phyloP scores from a whole-genome alignment of 2,797 vertebrate genomes.

The Toxotes lorentzi region DNA sequence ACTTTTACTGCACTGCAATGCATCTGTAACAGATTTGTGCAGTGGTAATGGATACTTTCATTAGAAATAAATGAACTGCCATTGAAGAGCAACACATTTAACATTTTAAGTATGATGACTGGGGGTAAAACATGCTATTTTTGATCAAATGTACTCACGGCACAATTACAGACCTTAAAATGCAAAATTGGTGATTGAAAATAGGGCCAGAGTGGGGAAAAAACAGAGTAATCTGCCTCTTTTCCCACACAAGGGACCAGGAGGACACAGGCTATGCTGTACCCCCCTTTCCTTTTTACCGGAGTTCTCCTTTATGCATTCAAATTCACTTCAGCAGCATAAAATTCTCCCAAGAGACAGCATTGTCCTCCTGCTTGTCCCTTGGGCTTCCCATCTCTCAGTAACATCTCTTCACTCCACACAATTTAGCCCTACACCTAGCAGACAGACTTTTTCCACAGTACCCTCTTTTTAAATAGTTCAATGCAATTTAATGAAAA shows the following conservation, averaged over 20 bases:
- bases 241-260: slow-evolving; percentile 78
- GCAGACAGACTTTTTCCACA: slow-evolving; percentile 64
- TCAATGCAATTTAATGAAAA: slow-evolving; percentile 81
- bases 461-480: slow-evolving; percentile 74
- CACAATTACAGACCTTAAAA: slow-evolving; percentile 71
- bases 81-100: slow-evolving; percentile 35
- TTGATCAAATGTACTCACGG: slow-evolving; percentile 45
- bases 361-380: slow-evolving; percentile 87
- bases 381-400: slow-evolving; percentile 84
- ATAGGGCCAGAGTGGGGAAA: slow-evolving; percentile 55
- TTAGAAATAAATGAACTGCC: slow-evolving; percentile 45
- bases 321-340: slow-evolving; percentile 88
- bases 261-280: slow-evolving; percentile 79
- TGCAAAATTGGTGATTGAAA: slow-evolving; percentile 75
- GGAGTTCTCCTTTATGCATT: slow-evolving; percentile 86
- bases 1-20: slow-evolving; percentile 18
- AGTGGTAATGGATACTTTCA: slow-evolving; percentile 27
- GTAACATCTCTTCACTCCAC: slow-evolving; percentile 82
- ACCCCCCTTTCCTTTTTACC: slow-evolving; percentile 72
- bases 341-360: slow-evolving; percentile 87
- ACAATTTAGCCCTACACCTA: slow-evolving; percentile 79
- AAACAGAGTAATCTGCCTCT: slow-evolving; percentile 71
- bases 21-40: slow-evolving; percentile 27
- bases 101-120: slow-evolving; percentile 19
- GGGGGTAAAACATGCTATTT: slow-evolving; percentile 47